Evolutionary conservation across 2,888 invertebrate genomes (phyloP), one percentile per base, ranked within the genome.

Genomic region (Eupithecia tripunctaria): DNA sequence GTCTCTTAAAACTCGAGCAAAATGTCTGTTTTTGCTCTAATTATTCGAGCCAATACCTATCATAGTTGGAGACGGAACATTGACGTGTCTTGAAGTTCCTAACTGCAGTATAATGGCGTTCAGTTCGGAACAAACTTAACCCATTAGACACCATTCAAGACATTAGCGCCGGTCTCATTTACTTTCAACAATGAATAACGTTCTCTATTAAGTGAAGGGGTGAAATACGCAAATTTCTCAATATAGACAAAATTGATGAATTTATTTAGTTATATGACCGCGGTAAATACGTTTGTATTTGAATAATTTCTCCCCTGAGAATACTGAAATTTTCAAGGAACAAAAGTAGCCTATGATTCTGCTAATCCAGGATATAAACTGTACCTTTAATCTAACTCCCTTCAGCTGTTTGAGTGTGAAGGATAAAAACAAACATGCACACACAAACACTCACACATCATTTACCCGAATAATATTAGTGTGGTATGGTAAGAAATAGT

Each of bases 71-170:
- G 12, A 60, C 32, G n/a, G 32, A 38, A 63, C 63, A 38, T 21
- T 32, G 29, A 29, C 10, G 62, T 36, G 38, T 12, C 63, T 38
- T 38, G 36, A 64, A 64, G 21, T 84, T 79, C 78, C 80, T 83
- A 87, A 88, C 83, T 85, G 81, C 82, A 79, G 82, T 86, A 84
- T 85, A 86, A 86, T 84, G 77, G 82, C 80, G 80, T 81, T 83
- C 78, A 82, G 78, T 76, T 78, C 73, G 74, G 82, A 82, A 81
- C 70, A 64, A 88, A 88, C 84, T 88, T 87, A 75, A 80, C 76
- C 83, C 85, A 87, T 89, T 87, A 87, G 80, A 82, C 77, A 83
- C 85, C 82, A 85, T 76, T 75, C 76, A 77, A 65, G 77, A 71
- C 73, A 76, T 79, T 79, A 79, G 76, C 75, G 79, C 75, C 81